These are phyloP conservation scores for Chironex yamaguchii DNA, from an alignment of 30 jellyfish, hydroid and myxozoan species.

Conservation along the genomic window DNA sequence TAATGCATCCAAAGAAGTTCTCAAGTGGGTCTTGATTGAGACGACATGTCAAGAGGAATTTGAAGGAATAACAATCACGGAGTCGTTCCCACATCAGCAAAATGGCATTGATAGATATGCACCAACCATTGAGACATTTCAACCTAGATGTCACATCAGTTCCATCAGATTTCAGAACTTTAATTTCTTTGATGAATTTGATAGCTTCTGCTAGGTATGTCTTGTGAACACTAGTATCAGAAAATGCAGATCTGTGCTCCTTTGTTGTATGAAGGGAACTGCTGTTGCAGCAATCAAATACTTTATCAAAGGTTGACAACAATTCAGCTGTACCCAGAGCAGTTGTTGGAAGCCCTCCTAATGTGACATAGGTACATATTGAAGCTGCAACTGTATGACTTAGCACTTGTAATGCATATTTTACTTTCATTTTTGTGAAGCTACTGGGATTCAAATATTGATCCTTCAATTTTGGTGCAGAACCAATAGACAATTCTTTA, in stretches of 20 bases:
- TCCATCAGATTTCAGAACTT: constrained; percentile 8
- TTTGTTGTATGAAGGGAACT: constrained; percentile 33
- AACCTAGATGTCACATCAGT: not conserved
- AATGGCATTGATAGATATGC: constrained; percentile 25
- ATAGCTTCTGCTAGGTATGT: constrained; percentile 12
- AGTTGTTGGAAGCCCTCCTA: constrained; percentile 31
- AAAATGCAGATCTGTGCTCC: constrained; percentile 10
- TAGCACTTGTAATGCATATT: constrained; percentile 28
- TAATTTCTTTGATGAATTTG: constrained; percentile 6
- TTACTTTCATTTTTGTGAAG: constrained; percentile 53
- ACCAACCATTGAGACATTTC: constrained; percentile 54
- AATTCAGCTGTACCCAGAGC: constrained; percentile 53
- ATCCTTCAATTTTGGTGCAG: constrained; percentile 50
- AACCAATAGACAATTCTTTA: constrained; percentile 21
- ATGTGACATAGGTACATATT: constrained; percentile 31
- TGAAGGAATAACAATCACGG: not conserved
- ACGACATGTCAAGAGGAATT: constrained; percentile 22
- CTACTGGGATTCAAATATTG: constrained; percentile 19
- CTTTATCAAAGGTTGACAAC: not conserved
- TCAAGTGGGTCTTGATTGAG: constrained; percentile 60
- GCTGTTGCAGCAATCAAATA: constrained; percentile 35
- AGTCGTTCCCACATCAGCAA: constrained; percentile 19
- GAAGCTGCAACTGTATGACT: constrained; percentile 58
- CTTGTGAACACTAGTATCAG: constrained; percentile 4
- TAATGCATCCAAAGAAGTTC: constrained; percentile 17